These are phyloP conservation scores for Scalopus aquaticus DNA, from an alignment of 2,113 vertebrate genomes.

Conservation along the genomic window DNA sequence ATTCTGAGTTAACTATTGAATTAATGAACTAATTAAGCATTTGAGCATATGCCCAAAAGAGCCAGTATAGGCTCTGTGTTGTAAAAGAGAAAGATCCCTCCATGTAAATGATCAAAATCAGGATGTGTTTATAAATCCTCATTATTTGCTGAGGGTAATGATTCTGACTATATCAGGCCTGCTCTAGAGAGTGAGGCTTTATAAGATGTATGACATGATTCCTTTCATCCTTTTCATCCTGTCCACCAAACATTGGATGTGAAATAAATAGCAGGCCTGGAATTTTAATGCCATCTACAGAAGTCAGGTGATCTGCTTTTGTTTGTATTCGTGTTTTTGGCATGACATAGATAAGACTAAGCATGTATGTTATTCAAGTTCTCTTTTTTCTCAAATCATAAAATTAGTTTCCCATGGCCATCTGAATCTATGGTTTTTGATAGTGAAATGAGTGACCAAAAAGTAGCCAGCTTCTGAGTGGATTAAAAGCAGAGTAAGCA, in stretches of 20 bases:
- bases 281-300: not conserved
- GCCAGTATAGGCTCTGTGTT: not conserved
- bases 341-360: not conserved
- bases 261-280: not conserved
- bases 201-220: not conserved
- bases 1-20: not conserved
- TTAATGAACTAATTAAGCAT: not conserved
- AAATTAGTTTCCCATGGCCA: not conserved
- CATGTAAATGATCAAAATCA: not conserved
- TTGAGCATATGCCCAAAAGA: not conserved
- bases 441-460: not conserved
- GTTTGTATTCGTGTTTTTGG: not conserved
- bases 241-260: not conserved
- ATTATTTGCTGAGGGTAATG: not conserved
- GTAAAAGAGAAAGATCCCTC: not conserved
- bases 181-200: not conserved
- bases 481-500: not conserved
- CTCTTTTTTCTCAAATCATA: not conserved
- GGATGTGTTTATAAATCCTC: not conserved
- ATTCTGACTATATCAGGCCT: not conserved
- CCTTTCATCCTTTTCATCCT: not conserved
- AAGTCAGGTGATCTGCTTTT: not conserved
- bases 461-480: not conserved
- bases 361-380: not conserved
- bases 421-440: not conserved